These are phyloP conservation scores for Cephus nigrinus DNA, from an alignment of 2,888 invertebrate genomes.

Conservation along the genomic window DNA sequence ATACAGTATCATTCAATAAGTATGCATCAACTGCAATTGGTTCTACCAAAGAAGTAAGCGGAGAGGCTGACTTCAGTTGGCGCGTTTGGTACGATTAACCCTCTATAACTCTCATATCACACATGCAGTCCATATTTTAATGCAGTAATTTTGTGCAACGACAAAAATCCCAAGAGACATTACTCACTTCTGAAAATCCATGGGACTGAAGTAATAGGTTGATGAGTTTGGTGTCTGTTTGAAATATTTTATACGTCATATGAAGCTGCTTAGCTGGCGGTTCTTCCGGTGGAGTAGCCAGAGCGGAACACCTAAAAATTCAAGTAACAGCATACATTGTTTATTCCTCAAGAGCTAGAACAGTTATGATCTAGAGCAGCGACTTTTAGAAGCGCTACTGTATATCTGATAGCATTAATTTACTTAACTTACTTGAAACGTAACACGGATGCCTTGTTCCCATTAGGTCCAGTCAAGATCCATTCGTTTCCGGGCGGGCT, in stretches of 20 bases:
- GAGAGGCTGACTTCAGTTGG: background rate
- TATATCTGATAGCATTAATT: background rate
- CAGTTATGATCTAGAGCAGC: background rate
- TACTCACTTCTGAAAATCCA: slow-evolving; percentile 76
- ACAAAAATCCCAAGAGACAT: background rate
- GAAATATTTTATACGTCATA: slow-evolving; percentile 83
- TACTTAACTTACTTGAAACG: slow-evolving; percentile 58
- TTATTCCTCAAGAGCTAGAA: background rate
- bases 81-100: background rate
- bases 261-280: slow-evolving; percentile 70
- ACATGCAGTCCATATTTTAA: background rate
- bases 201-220: slow-evolving; percentile 81
- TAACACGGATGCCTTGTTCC: slow-evolving; percentile 55
- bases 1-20: background rate
- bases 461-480: slow-evolving; percentile 54
- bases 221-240: slow-evolving; percentile 84
- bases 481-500: slow-evolving; percentile 54
- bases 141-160: background rate
- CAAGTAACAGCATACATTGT: background rate
- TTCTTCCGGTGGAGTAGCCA: slow-evolving; percentile 60
- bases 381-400: background rate
- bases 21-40: background rate
- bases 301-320: slow-evolving; percentile 56
- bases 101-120: background rate
- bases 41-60: no score